A percentile compares a stretch with the other conserved stretches of the same genome.
Evolutionary conservation across 1,140 invertebrate species (phyloP).

Genomic region (Trichomalopsis sarcophagae): DNA sequence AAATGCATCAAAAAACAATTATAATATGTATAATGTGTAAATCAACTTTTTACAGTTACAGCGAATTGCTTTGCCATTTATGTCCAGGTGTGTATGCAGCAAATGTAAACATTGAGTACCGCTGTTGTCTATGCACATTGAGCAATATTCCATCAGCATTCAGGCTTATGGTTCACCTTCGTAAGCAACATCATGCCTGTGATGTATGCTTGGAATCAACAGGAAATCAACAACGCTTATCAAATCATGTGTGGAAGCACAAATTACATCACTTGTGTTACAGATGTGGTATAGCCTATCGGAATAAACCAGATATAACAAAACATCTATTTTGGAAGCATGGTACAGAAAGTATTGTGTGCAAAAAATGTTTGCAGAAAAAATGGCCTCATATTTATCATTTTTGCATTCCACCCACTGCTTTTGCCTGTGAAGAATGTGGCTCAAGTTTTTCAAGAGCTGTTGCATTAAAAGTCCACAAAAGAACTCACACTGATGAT

Average conservation of each 20-base stretch:
- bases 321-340: slow-evolving; percentile 94
- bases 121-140: slow-evolving; percentile 85
- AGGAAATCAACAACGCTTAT: slow-evolving; percentile 84
- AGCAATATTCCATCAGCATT: slow-evolving; percentile 88
- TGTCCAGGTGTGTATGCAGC: slow-evolving; percentile 85
- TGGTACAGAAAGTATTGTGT: slow-evolving; percentile 89
- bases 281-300: slow-evolving; percentile 88
- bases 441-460: slow-evolving; percentile 83
- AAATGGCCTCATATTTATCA: slow-evolving; percentile 94
- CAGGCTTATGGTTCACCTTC: slow-evolving; percentile 88
- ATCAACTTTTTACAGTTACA: slow-evolving; percentile 88
- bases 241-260: slow-evolving; percentile 92
- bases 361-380: slow-evolving; percentile 89
- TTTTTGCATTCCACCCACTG: slow-evolving; percentile 86
- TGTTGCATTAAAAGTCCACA: slow-evolving; percentile 88
- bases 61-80: slow-evolving; percentile 88
- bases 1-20: slow-evolving; percentile 88
- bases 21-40: slow-evolving; percentile 90
- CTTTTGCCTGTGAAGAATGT: slow-evolving; percentile 88
- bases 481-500: slow-evolving; percentile 84
- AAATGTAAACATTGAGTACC: slow-evolving; percentile 79
- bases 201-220: slow-evolving; percentile 89
- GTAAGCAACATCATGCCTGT: slow-evolving; percentile 88
- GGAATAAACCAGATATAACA: slow-evolving; percentile 89
- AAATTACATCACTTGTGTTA: slow-evolving; percentile 90